Evolutionary conservation across 2,113 vertebrate genomes (phyloP), one percentile per base, ranked within the genome.

Genomic region (Leuciscus idus): DNA sequence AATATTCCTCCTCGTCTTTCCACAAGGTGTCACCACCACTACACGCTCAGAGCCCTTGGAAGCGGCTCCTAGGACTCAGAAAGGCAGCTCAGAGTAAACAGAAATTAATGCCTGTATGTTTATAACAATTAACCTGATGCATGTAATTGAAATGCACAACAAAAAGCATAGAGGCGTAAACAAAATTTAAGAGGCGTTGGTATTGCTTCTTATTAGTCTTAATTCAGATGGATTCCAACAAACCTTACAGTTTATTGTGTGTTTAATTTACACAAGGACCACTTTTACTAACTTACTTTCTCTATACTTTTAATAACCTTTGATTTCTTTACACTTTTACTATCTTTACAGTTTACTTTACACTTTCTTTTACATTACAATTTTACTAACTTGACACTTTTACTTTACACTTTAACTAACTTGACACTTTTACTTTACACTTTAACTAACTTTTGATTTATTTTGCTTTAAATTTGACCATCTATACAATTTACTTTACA

Each of bases 1-100:
- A 80, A 80, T 7, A 43, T 19, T 0, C 61, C 26, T 48, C 6
- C 36, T 39, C 11, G 2, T 83, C 70, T 87, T 23, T 61, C 88
- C 93, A 90, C 89, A 95, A 93, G 94, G 92, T 91, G 85, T 88
- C 87, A n/a, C 28, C 90, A 62, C 84, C 90, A 62, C 85, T 28
- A 30, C 87, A 91, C 19, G 70, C 87, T 84, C 93, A 92, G 74
- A 95, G 91, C 30, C 74, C 93, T 30, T 95, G 94, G 95, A 96
- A 93, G 92, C 94, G 91, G 90, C 91, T 95, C 12, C 92, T 95
- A 82, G 94, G 95, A 86, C 89, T 94, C 30, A 89, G 91, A 87
- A 93, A 91, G 90, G 87, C 90, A 46, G 81, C 91, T 86, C 92
- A 94, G 83, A 91, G 87, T 85, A 92, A 93, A 90, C 88, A 88